Percentiles rank a stretch among this genome's conserved stretches.
phyloP scores from a whole-genome alignment of 1,140 invertebrate species.

The Magallana angulata region DNA sequence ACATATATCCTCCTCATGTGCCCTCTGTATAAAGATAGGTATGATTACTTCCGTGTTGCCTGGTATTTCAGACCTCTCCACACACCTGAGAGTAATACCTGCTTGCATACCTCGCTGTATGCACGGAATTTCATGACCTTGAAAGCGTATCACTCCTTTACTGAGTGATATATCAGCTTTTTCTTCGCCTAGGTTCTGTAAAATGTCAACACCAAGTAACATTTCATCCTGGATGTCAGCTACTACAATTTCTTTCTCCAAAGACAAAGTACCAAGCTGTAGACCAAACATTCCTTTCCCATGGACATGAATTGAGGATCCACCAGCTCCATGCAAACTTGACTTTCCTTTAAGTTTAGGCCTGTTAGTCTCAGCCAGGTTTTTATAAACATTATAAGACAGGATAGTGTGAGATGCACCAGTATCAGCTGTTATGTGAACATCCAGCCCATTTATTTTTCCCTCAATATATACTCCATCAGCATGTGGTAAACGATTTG shows the following conservation, averaged over 20 bases:
- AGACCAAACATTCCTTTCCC: constrained; percentile 42
- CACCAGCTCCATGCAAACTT: not conserved
- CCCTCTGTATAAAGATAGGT: no score
- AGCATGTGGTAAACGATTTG: constrained; percentile 30
- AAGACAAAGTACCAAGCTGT: not conserved
- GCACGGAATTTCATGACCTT: constrained; percentile 29
- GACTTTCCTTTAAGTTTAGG: not conserved
- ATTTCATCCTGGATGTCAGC: constrained; percentile 8
- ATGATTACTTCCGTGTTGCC: no score
- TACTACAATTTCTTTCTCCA: not conserved
- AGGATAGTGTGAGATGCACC: constrained; percentile 39
- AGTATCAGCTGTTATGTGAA: constrained; percentile 26
- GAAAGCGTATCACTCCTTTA: constrained; percentile 21
- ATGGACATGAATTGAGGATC: not conserved
- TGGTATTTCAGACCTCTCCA: no score
- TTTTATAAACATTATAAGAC: constrained; percentile 5
- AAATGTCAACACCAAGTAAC: constrained; percentile 24
- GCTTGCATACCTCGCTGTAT: no score
- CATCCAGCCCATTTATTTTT: not conserved
- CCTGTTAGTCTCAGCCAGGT: not conserved
- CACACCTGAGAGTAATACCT: no score
- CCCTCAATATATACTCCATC: constrained; percentile 40
- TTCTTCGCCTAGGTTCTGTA: not conserved
- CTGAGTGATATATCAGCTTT: constrained; percentile 25
- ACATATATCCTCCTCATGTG: no score